phyloP scores from a whole-genome alignment of 1,140 invertebrate genomes.

The Leptestheria dahalacensis region DNA sequence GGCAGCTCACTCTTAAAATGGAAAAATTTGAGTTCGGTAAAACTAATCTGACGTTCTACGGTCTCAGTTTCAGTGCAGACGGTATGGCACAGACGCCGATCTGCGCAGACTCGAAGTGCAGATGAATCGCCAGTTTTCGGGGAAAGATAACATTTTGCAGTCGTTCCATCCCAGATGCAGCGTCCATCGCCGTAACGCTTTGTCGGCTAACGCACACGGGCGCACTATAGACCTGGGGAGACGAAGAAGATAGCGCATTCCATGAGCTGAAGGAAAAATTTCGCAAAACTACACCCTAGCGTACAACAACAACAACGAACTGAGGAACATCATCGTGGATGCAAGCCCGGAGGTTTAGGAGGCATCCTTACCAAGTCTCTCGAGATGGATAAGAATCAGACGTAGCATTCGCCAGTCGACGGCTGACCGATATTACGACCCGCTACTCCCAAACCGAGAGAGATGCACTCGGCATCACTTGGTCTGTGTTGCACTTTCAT shows the following conservation, averaged over 20 bases:
- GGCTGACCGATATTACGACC: constrained; percentile 25
- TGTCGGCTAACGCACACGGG: constrained; percentile 19
- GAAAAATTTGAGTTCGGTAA: constrained; percentile 21
- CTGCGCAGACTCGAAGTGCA: constrained; percentile 17
- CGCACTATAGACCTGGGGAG: constrained; percentile 17
- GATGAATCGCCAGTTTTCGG: constrained; percentile 20
- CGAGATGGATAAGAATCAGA: constrained; percentile 17
- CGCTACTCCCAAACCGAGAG: constrained; percentile 30
- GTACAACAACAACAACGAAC: constrained; percentile 17
- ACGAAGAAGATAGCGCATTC: constrained; percentile 19
- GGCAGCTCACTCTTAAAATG: constrained; percentile 20
- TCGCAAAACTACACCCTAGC: constrained; percentile 14
- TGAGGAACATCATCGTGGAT: constrained; percentile 28
- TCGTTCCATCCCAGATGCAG: constrained; percentile 21
- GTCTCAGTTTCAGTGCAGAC: constrained; percentile 17
- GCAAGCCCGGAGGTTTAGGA: constrained; percentile 30
- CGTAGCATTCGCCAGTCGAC: constrained; percentile 28
- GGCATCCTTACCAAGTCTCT: constrained; percentile 23
- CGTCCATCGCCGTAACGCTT: constrained; percentile 19
- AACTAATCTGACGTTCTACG: constrained; percentile 19
- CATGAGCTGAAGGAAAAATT: constrained; percentile 18
- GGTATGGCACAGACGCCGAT: constrained; percentile 19
- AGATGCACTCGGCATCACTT: constrained; percentile 24
- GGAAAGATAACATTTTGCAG: constrained; percentile 20
- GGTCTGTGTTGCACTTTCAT: constrained; percentile 25